phyloP scores from a whole-genome alignment of 2,888 invertebrate genomes.

The Lasius platythorax region DNA sequence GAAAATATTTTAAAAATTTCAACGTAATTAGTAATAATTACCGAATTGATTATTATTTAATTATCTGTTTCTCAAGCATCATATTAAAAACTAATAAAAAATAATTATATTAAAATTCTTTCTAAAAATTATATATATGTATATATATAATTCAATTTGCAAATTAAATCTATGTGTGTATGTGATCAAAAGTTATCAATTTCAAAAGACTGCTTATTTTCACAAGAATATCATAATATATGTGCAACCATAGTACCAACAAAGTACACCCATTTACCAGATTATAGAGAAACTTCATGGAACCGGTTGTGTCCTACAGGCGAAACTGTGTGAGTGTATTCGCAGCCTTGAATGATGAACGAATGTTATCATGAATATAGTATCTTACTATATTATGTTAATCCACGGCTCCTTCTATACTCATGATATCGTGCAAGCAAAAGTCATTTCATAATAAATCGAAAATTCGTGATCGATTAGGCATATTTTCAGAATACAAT shows the following conservation, averaged over 20 bases:
- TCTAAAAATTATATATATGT: neutral
- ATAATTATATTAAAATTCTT: neutral
- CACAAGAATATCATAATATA: neutral
- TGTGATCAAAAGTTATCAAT: neutral
- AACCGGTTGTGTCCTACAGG: slow-evolving; percentile 77
- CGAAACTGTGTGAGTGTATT: slow-evolving; percentile 66
- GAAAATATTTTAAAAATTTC: neutral
- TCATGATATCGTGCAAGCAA: slow-evolving; percentile 30
- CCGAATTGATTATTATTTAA: neutral
- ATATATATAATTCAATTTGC: neutral
- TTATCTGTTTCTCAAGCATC: neutral
- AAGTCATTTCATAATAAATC: slow-evolving; percentile 78
- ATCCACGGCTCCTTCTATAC: slow-evolving; percentile 9
- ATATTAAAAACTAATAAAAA: neutral
- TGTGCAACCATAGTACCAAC: neutral
- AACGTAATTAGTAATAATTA: slow-evolving; percentile 25
- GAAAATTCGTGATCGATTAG: slow-evolving; percentile 77
- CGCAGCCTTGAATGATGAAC: slow-evolving; percentile 75
- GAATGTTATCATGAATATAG: slow-evolving; percentile 71
- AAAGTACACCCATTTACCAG: slow-evolving; percentile 32
- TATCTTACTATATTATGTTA: slow-evolving; percentile 31
- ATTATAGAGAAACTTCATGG: slow-evolving; percentile 60
- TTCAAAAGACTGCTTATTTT: slow-evolving; percentile 26
- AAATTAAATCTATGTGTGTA: neutral
- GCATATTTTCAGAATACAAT: neutral